Base-by-base conservation (phyloP, 2,113 vertebrate species). In the Nesogale talazaci region DNA sequence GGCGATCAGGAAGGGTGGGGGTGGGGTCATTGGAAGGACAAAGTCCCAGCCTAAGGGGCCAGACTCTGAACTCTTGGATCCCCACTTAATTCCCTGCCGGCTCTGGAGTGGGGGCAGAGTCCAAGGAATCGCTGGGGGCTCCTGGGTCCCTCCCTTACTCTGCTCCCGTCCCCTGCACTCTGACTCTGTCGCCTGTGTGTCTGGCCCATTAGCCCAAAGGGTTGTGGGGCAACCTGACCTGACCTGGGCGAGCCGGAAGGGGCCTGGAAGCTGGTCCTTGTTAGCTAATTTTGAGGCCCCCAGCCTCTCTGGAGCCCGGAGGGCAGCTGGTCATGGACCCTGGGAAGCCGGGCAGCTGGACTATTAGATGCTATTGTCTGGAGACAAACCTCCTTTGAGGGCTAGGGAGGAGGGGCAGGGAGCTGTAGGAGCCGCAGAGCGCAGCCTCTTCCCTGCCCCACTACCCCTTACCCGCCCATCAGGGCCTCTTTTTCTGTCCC, bases 21-120 rank as follows among this genome's bases (percentile, higher is more conserved):
- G 38, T 19, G n/a, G 17, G 31, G 88, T 96, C 94, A 96, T 22
- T 63, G 89, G 92, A 86, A 95, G 93, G 90, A 89, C 96, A 96
- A 87, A 86, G 93, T 52, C 70, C 83, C 38, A 36, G 91, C 38
- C 81, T 52, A 82, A 84, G 86, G 65, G 34, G 59, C 38, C 81
- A 25, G 86, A 83, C 79, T 63, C 89, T 91, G 87, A 85, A 82
- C 81, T 88, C 40, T 42, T 40, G 19, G 52, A 59, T 42, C 61
- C 70, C 46, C 87, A 46, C n/a, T 89, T 83, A 86, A 82, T 40
- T 84, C 82, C 69, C 36, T 74, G 56, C 72, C 72, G 2, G 31
- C 31, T 91, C 25, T 19, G 69, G 38, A 19, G 17, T 57, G 16
- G 77, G 72, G 61, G 36, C 12, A 10, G 34, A 38, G 72, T 25